phyloP scores from a whole-genome alignment of 2,888 invertebrate species.

The Monoplex corrugatus region DNA sequence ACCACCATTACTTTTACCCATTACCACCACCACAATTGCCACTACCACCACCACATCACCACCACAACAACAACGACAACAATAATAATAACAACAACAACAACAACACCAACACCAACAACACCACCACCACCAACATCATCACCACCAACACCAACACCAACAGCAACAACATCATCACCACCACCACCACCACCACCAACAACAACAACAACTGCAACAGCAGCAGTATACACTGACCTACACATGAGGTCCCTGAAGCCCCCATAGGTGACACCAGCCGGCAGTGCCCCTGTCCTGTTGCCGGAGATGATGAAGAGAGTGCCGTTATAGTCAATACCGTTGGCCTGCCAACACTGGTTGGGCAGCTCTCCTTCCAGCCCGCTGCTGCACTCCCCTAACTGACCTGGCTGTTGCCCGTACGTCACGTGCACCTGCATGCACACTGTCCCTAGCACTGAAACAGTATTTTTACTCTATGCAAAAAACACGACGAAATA shows the following conservation, averaged over 20 bases:
- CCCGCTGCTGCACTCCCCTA: constrained; percentile 42
- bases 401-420: constrained; percentile 15
- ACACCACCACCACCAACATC: not conserved
- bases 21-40: not conserved
- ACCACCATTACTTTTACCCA: not conserved
- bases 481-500: not conserved
- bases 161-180: not conserved
- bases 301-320: constrained; percentile 55
- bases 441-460: not conserved
- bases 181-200: not conserved
- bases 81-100: not conserved
- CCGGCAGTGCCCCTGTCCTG: constrained; percentile 51
- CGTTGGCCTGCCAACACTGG: constrained; percentile 50
- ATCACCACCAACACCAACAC: not conserved
- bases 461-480: not conserved
- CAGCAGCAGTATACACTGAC: constrained; percentile 24
- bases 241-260: constrained; percentile 51
- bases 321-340: constrained; percentile 55
- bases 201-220: not conserved
- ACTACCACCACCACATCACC: not conserved
- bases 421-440: not conserved
- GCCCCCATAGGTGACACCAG: constrained; percentile 38
- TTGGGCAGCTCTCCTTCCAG: constrained; percentile 51
- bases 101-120: not conserved
- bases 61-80: not conserved